Evolutionary conservation across 2,797 vertebrate species (phyloP).

Genomic region (Danio jaintianensis): DNA sequence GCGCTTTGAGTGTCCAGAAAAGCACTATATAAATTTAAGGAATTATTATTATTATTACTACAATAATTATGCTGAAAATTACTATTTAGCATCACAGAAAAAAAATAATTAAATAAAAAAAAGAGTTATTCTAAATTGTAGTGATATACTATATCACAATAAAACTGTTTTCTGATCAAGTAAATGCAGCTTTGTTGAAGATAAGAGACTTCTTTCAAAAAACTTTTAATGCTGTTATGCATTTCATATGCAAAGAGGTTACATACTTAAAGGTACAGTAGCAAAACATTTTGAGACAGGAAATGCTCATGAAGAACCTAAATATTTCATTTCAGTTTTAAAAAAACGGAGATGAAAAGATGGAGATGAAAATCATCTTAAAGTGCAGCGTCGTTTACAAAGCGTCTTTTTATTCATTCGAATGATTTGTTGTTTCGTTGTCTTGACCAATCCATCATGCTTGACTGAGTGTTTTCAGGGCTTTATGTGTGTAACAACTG

Average conservation of each 20-base stretch:
- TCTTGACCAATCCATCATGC: slow-evolving; percentile 28
- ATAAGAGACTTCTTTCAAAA: no score
- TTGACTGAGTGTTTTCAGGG: slow-evolving; percentile 21
- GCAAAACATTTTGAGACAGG: neutral
- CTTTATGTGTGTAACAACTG: slow-evolving; percentile 34
- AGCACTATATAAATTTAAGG: no score
- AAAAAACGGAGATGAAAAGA: slow-evolving; percentile 3
- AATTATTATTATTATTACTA: no score
- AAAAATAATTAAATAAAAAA: no score
- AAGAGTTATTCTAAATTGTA: no score
- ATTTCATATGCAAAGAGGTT: neutral
- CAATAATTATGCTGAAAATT: no score
- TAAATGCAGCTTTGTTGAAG: no score
- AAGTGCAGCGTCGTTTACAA: slow-evolving; percentile 11
- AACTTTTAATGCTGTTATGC: neutral
- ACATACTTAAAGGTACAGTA: neutral
- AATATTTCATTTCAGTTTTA: neutral
- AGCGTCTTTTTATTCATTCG: slow-evolving; percentile 15
- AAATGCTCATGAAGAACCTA: neutral
- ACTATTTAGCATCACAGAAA: no score
- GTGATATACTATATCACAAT: no score
- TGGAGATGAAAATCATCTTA: slow-evolving; percentile 2
- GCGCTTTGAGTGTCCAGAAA: no score
- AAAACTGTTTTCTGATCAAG: no score
- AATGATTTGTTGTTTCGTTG: slow-evolving; percentile 22